phyloP scores from a whole-genome alignment of 23 tunicate species.

The Styela clava region DNA sequence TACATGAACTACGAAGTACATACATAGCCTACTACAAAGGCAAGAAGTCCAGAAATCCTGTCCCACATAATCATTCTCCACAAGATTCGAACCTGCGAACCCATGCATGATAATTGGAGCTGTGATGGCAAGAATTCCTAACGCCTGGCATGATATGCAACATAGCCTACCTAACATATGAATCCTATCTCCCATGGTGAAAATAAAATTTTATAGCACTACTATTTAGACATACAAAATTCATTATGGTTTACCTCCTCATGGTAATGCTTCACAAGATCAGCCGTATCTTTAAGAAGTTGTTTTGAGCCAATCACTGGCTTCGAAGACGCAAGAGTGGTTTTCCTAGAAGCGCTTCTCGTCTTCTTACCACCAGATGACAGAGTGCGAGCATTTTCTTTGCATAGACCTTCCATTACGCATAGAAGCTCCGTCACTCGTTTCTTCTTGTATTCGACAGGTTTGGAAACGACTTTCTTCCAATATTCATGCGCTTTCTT shows the following conservation, averaged over 20 bases:
- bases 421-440: conserved; percentile 12
- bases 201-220: no score
- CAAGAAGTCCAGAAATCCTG: no score
- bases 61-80: no score
- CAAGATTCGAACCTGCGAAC: no score
- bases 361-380: conserved; percentile 12
- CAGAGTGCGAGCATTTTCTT: conserved; percentile 14
- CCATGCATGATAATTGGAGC: no score
- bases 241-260: conserved; percentile 31
- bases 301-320: conserved; percentile 23
- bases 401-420: neutral
- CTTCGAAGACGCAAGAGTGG: conserved; percentile 4
- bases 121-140: no score
- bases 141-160: no score
- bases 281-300: conserved; percentile 38
- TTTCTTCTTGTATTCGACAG: conserved; percentile 23
- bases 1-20: no score
- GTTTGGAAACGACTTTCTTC: conserved; percentile 26
- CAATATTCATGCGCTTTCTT: conserved; percentile 30
- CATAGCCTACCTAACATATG: no score
- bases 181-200: no score
- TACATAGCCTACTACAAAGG: no score
- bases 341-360: conserved; percentile 6
- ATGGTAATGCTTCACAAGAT: conserved; percentile 30
- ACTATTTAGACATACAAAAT: no score